Base-by-base conservation (phyloP, 1,140 invertebrate species). In the Lethrus apterus region DNA sequence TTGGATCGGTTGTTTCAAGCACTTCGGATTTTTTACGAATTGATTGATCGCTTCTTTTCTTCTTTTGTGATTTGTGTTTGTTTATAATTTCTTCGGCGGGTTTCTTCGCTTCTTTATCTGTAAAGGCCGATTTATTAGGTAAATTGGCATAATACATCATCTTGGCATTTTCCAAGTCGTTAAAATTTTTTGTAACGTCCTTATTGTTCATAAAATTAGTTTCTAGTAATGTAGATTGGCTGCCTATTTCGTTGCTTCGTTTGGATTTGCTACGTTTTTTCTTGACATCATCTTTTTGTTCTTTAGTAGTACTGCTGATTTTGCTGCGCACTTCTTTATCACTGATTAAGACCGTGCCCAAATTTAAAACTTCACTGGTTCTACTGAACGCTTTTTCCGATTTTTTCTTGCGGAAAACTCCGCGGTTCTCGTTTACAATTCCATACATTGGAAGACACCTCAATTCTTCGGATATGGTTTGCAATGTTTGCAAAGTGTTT, bases 81-180 rank as follows among this genome's bases (percentile, higher is more conserved):
- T n/a, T n/a, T n/a, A n/a, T n/a, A n/a, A n/a, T n/a, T 14, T 34
- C n/a, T 4, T 5, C 4, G 3, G 4, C 9, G 7, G 13, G 20
- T 9, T 17, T 3, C 24, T 38, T 21, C 3, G 1, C 1, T 2
- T 38, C 24, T 19, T 21, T 13, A 2, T 9, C 18, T 4, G n/a
- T 11, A 7, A 4, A 38, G 2, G 11, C 2, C 1, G 40, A 29
- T 13, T 7, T 29, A 7, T 42, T 42, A 10, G 40, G 40, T 10
- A 42, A 29, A n/a, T 42, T 24, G 3, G 14, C 40, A 26, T 13
- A 42, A 13, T 42, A 42, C 40, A 42, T 42, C 14, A 8, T 29
- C 8, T 29, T 42, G 1, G 40, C 40, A 0, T 10, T 15, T 21
- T 9, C 14, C 4, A 42, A 17, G 17, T 42, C 40, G n/a, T 7